phyloP scores from a whole-genome alignment of 2,888 invertebrate species.

The Argyresthia goedartella region DNA sequence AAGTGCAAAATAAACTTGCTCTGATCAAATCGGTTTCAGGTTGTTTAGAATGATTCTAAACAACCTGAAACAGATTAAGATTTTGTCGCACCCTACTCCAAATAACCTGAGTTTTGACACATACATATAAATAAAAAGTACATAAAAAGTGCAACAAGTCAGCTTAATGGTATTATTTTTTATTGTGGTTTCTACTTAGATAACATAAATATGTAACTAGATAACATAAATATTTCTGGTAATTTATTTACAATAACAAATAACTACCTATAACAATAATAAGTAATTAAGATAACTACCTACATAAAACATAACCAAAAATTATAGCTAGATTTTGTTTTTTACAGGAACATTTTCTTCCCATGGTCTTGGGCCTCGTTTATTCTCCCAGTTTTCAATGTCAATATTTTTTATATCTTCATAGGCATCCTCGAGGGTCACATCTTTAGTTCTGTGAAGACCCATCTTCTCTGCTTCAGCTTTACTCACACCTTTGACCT shows the following conservation, averaged over 20 bases:
- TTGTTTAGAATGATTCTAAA: too few species aligned
- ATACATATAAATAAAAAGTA: too few species aligned
- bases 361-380: conserved; percentile 89
- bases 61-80: too few species aligned
- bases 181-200: too few species aligned
- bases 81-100: too few species aligned
- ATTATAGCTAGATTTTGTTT: conserved; percentile 16
- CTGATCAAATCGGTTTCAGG: too few species aligned
- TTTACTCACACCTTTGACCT: conserved; percentile 66
- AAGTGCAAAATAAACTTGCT: too few species aligned
- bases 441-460: conserved; percentile 75
- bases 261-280: neutral
- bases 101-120: too few species aligned
- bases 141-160: too few species aligned
- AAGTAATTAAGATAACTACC: neutral
- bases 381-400: conserved; percentile 88
- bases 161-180: too few species aligned
- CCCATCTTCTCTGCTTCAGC: conserved; percentile 78
- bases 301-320: conserved; percentile 12
- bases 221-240: neutral
- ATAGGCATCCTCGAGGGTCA: conserved; percentile 81
- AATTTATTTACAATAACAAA: neutral
- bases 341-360: conserved; percentile 59
- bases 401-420: conserved; percentile 80
- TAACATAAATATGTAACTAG: too few species aligned